Percentiles rank a stretch among this genome's conserved stretches.
phyloP scores from a whole-genome alignment of 2,797 vertebrate species.

The Pyrrhura leucotis region DNA sequence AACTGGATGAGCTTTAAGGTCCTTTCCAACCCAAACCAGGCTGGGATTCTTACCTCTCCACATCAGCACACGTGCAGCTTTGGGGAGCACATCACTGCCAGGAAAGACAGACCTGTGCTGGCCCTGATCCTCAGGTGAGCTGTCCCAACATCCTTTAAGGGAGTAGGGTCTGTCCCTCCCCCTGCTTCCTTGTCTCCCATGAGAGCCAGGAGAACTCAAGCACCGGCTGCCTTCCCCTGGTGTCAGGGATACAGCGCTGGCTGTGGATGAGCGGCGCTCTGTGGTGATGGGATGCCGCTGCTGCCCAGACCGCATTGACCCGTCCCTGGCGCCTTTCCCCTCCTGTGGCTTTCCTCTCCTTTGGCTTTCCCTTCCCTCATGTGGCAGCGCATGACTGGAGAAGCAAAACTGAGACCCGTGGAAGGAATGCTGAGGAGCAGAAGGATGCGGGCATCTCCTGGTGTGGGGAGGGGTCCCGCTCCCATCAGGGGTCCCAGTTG shows the following conservation, averaged over 20 bases:
- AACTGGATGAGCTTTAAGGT: not conserved
- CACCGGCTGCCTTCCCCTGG: accelerated
- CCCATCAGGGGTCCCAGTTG: accelerated
- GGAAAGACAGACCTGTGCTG: not conserved
- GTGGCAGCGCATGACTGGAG: accelerated
- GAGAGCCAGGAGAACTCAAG: not conserved
- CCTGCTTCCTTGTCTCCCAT: not conserved
- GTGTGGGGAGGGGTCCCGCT: accelerated
- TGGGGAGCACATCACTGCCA: not conserved
- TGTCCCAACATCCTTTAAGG: not conserved
- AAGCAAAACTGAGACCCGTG: not conserved
- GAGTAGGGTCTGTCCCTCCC: not conserved
- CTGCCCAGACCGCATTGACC: not conserved
- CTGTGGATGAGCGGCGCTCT: not conserved
- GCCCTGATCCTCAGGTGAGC: not conserved
- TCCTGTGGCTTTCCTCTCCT: accelerated
- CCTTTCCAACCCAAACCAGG: not conserved
- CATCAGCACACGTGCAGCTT: not conserved
- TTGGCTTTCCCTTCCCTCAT: not conserved
- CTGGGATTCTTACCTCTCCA: not conserved
- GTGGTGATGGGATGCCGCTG: not conserved
- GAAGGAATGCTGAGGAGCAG: not conserved
- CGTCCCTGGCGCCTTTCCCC: not conserved
- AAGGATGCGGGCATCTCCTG: not conserved
- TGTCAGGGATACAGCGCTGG: not conserved